Percentiles rank a stretch among this genome's conserved stretches.
phyloP scores from a whole-genome alignment of 2,113 vertebrate species.

The Hippocampus zosterae region DNA sequence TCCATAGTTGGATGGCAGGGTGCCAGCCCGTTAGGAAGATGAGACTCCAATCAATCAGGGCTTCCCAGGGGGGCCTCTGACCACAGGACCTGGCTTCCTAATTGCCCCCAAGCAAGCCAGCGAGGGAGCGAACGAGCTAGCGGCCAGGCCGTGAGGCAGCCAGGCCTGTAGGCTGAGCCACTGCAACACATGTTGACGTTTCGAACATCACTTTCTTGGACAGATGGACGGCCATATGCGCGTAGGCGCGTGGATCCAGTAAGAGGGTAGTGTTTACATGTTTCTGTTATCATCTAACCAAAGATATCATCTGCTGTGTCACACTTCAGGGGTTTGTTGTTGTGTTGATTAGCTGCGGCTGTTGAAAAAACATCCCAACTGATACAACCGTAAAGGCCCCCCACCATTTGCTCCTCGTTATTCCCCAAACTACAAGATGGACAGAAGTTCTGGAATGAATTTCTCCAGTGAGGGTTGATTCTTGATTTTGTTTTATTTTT shows the following conservation, averaged over 20 bases:
- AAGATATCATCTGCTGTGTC: slow-evolving; percentile 5
- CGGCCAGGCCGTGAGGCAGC: slow-evolving; percentile 27
- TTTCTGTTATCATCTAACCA: slow-evolving; percentile 7
- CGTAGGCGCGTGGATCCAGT: slow-evolving; percentile 10
- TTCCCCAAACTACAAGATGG: background rate
- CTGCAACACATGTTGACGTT: slow-evolving; percentile 70
- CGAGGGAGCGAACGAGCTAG: background rate
- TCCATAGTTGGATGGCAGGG: slow-evolving; percentile 62
- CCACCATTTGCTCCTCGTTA: background rate
- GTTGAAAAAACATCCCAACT: background rate
- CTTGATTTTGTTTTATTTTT: no score
- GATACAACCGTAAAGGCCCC: background rate
- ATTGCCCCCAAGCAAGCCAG: slow-evolving; percentile 57
- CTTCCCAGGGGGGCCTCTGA: slow-evolving; percentile 60
- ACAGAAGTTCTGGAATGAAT: background rate
- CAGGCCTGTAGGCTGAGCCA: slow-evolving; percentile 37
- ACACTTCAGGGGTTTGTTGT: background rate
- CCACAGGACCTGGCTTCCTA: slow-evolving; percentile 56
- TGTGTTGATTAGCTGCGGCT: background rate
- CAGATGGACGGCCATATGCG: slow-evolving; percentile 70
- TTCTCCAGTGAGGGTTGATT: background rate
- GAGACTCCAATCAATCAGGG: slow-evolving; percentile 79
- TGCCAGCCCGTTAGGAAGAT: slow-evolving; percentile 79
- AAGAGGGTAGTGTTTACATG: slow-evolving; percentile 3
- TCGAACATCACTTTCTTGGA: slow-evolving; percentile 56